Evolutionary conservation across 2,797 vertebrate species (phyloP), one percentile per base, ranked within the genome.

Genomic region (Natrix natrix): DNA sequence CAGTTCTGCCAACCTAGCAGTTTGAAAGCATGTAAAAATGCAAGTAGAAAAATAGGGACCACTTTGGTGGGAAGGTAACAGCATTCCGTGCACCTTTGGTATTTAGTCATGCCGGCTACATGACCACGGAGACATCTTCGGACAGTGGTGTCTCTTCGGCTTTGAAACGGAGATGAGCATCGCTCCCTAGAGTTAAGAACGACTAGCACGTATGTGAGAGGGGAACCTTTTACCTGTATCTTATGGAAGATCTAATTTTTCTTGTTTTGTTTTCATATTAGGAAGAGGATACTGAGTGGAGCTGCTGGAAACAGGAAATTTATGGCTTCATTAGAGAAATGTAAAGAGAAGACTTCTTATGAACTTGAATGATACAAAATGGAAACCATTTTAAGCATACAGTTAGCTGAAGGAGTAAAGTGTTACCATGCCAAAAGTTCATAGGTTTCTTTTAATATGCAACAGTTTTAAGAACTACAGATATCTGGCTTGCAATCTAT

Each of bases 281-380:
- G 98, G 98, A 66, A 97, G 97, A 97, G 97, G 98, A 94, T 94
- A 96, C 96, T 98, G 95, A 90, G 5, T 54, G 59, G 93, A 95
- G 3, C 57, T 89, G 12, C 3, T 13, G 86, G 10, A 86, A 86
- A 93, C 83, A 90, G 3, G 26, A n/a, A 74, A n/a, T 61, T 0
- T 0, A 56, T 95, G 92, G 91, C 66, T 90, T 92, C 52, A 48
- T 66, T 43, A 24, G 28, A 74, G 56, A 52, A 43, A 86, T 86
- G 3, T 22, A 48, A 48, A 56, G 69, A 89, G 59, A 89, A 7
- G 52, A 63, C 93, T 91, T 94, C 0, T 86, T 93, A 86, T 93
- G 94, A 92, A 94, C 69, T 28, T 92, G 94, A 92, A 95, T 28
- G 88, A 28, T 90, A n/a, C 88, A 83, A 91, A 54, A 26, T 92